These are phyloP conservation scores for Isurus oxyrinchus DNA, from an alignment of 2,113 vertebrate species.

Conservation along the genomic window DNA sequence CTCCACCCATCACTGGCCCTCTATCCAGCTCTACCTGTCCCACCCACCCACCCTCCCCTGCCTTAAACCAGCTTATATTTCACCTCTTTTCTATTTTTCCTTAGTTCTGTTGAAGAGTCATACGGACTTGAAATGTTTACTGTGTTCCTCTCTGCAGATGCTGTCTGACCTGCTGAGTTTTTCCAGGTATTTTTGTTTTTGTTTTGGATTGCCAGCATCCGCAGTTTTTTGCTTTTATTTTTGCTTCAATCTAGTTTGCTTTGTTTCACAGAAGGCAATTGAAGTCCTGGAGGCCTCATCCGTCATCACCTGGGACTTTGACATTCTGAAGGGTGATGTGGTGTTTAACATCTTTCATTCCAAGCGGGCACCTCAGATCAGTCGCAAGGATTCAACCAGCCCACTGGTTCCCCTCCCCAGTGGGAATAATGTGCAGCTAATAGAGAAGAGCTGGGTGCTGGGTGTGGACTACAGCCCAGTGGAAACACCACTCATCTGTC, in stretches of 20 bases:
- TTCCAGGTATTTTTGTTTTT: too few relatives aligned
- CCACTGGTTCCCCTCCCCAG: slow-evolving; percentile 39
- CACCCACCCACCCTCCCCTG: too few relatives aligned
- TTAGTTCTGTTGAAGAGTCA: too few relatives aligned
- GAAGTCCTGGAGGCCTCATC: slow-evolving; percentile 70
- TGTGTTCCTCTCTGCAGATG: too few relatives aligned
- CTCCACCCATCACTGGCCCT: too few relatives aligned
- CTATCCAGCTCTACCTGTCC: too few relatives aligned
- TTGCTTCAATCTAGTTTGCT: neutral
- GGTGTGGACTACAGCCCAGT: slow-evolving; percentile 63
- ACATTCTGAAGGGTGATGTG: slow-evolving; percentile 69
- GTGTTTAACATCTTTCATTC: slow-evolving; percentile 72
- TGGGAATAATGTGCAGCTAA: slow-evolving; percentile 55
- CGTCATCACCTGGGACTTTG: slow-evolving; percentile 78
- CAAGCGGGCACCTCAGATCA: slow-evolving; percentile 51
- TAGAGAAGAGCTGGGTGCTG: slow-evolving; percentile 56
- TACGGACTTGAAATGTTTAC: too few relatives aligned
- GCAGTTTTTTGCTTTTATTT: too few relatives aligned
- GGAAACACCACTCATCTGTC: slow-evolving; percentile 63
- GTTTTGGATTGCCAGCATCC: too few relatives aligned
- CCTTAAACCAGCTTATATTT: too few relatives aligned
- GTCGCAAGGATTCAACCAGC: slow-evolving; percentile 44
- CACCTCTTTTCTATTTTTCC: too few relatives aligned
- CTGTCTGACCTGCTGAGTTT: too few relatives aligned
- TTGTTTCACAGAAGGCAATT: slow-evolving; percentile 54